Evolutionary conservation across 2,113 vertebrate species (phyloP).

Genomic region (Tonatia bakeri): DNA sequence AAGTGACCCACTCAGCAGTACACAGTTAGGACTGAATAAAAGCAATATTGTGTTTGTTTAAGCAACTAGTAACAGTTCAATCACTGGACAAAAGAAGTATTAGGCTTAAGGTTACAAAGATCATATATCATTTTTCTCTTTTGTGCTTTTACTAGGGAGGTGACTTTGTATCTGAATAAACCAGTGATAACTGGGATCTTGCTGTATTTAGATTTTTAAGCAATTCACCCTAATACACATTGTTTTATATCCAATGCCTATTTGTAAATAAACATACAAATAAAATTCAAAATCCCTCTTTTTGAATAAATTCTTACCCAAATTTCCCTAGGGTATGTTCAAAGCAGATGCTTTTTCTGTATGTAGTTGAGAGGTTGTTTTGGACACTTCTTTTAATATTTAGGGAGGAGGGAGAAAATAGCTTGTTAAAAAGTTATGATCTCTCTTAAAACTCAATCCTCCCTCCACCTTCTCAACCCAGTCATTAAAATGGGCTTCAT

Average conservation of each 20-base stretch:
- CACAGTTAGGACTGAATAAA: background rate
- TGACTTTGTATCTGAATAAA: background rate
- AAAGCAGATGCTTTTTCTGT: background rate
- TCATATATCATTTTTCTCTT: background rate
- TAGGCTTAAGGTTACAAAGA: background rate
- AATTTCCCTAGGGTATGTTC: background rate
- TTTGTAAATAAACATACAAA: background rate
- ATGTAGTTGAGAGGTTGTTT: conserved; percentile 43
- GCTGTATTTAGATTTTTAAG: background rate
- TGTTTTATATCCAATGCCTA: background rate
- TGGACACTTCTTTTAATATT: conserved; percentile 28
- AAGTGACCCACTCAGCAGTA: background rate
- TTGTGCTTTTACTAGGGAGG: background rate
- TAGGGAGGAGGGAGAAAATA: background rate
- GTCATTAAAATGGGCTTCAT: conserved; percentile 4
- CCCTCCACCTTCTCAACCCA: background rate
- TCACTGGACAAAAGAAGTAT: background rate
- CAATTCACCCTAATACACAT: background rate
- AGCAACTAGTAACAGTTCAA: background rate
- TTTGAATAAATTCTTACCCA: background rate
- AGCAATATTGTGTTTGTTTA: background rate
- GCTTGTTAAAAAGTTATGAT: conserved; percentile 49
- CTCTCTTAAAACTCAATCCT: background rate
- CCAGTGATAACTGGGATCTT: background rate
- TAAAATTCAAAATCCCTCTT: background rate